Percentiles rank a stretch among this genome's conserved stretches.
Evolutionary conservation across 2,797 vertebrate genomes (phyloP).

Genomic region (Nyctalus aviator): DNA sequence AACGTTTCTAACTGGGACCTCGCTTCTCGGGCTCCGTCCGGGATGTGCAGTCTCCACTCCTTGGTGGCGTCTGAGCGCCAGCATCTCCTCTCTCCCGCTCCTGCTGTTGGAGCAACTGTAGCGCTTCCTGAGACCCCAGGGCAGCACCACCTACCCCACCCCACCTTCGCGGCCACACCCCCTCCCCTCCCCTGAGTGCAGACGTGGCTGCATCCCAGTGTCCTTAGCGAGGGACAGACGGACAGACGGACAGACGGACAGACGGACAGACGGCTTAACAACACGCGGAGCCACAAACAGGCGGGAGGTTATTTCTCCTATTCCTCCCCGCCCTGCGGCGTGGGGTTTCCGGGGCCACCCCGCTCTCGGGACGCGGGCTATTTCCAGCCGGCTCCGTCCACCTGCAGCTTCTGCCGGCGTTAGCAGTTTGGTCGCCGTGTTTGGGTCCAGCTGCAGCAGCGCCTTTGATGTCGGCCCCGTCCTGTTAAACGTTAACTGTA

Average conservation of each 20-base stretch:
- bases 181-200: not conserved
- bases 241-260: too few relatives aligned
- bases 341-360: constrained; percentile 40
- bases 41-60: not conserved
- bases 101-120: not conserved
- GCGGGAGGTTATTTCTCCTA: not conserved
- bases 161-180: not conserved
- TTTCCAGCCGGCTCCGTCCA: constrained; percentile 82
- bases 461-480: constrained; percentile 87
- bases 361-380: constrained; percentile 19
- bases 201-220: not conserved
- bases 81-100: not conserved
- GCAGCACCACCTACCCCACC: not conserved
- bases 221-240: not conserved
- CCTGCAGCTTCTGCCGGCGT: constrained; percentile 86
- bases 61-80: not conserved
- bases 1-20: not conserved
- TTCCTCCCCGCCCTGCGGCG: not conserved
- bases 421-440: constrained; percentile 84
- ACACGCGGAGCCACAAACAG: not conserved
- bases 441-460: constrained; percentile 85
- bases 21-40: not conserved
- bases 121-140: not conserved
- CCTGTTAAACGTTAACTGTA: constrained; percentile 85
- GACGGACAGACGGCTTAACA: not conserved